Conservation (phyloP, 2,797 vertebrate genomes). For the Lacerta viridis region DNA sequence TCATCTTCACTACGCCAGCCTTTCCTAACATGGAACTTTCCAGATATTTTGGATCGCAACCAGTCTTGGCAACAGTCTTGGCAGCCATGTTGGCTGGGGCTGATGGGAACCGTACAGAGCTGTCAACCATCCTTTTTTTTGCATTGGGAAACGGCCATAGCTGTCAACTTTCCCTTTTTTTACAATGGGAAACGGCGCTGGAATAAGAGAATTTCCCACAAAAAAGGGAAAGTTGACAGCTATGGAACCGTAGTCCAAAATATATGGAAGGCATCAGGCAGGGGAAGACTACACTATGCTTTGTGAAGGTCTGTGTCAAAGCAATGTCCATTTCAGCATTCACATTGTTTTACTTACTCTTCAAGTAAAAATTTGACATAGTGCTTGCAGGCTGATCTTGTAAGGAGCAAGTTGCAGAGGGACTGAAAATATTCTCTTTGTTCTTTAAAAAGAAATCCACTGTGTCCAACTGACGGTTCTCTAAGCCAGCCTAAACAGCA, state of each 20-base stretch:
- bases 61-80: background rate
- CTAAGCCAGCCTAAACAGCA: conserved; percentile 89
- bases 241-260: background rate
- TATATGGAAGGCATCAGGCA: background rate
- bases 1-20: background rate
- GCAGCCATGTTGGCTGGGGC: background rate
- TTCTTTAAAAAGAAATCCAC: conserved; percentile 97
- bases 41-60: background rate
- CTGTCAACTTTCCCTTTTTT: no score
- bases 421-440: conserved; percentile 89
- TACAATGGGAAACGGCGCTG: no score
- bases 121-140: no score
- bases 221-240: no score
- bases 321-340: background rate
- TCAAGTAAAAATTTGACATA: conserved; percentile 78
- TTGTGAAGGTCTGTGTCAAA: fast-evolving
- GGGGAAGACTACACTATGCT: background rate
- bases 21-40: background rate
- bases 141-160: no score
- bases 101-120: background rate
- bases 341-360: conserved; percentile 75
- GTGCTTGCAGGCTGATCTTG: conserved; percentile 64
- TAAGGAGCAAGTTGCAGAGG: conserved; percentile 65
- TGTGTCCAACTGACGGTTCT: conserved; percentile 95
- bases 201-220: no score